Evolutionary conservation across 1,140 invertebrate genomes (phyloP), one percentile per base, ranked within the genome.

Genomic region (Achroia grisella): DNA sequence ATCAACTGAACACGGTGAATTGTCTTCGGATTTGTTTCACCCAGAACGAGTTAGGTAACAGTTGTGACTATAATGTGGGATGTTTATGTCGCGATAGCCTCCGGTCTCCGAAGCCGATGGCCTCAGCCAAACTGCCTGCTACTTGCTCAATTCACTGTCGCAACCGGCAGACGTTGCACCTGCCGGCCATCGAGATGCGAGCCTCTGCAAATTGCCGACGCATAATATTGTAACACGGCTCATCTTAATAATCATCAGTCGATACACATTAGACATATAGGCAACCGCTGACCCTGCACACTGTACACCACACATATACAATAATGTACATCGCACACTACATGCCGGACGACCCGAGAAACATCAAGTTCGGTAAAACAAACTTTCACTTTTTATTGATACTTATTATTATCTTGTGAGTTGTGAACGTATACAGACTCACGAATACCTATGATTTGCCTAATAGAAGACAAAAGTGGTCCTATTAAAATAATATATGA

Each of bases 71-170:
- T 75, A 76, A 75, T 71, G 71, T 75, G 67, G 69, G 72, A 79
- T 75, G 75, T 65, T 69, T 74, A 65, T 75, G 71, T 77, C 62
- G 74, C 67, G 71, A 73, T 70, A 65, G 71, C 49, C 64, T 66
- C 62, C 61, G 65, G 72, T 49, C 61, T 67, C 62, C 59, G 62
- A 49, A 71, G 71, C 61, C 70, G 76, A 73, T 72, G 76, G 76
- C 74, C 74, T 80, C 74, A 65, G 60, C 53, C 53, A 52, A 69
- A 60, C 60, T 57, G 66, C 65, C 64, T 70, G 64, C 56, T 67
- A 52, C 51, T 82, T 83, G 67, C 79, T 73, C 75, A 83, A 83
- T 72, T 56, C 50, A 34, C 63, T 79, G 78, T 80, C 73, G 79
- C 73, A 83, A 83, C 67, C 62, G 62, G 71, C 70, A 76, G 80